Percentiles rank a stretch among this genome's conserved stretches.
phyloP scores from a whole-genome alignment of 2,888 invertebrate species.

The Drosophila recens region DNA sequence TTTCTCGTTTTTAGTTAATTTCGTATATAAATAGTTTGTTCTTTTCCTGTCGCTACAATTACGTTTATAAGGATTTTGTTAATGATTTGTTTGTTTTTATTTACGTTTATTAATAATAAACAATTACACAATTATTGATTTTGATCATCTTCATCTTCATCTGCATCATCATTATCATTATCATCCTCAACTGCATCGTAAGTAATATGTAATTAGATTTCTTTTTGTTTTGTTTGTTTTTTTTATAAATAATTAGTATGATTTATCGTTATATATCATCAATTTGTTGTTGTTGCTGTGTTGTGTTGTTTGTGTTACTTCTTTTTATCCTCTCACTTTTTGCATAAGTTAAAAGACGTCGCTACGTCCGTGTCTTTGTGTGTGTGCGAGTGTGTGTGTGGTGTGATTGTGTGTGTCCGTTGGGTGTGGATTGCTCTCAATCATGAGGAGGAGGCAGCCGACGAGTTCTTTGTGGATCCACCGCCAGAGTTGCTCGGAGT shows the following conservation, averaged over 20 bases:
- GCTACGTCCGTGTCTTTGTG: slow-evolving; percentile 55
- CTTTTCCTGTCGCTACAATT: slow-evolving; percentile 45
- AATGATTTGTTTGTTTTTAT: slow-evolving; percentile 28
- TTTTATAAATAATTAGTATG: slow-evolving; percentile 73
- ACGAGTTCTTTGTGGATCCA: slow-evolving; percentile 83
- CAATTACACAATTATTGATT: slow-evolving; percentile 58
- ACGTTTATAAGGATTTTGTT: slow-evolving; percentile 19
- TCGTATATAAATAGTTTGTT: slow-evolving; percentile 72
- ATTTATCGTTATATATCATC: slow-evolving; percentile 53
- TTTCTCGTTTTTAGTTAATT: slow-evolving; percentile 35
- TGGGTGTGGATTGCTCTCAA: slow-evolving; percentile 58
- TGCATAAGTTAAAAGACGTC: slow-evolving; percentile 42
- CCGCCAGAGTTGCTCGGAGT: slow-evolving; percentile 72
- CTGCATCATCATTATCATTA: slow-evolving; percentile 14
- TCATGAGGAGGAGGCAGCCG: slow-evolving; percentile 83
- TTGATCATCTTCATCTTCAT: slow-evolving; percentile 18
- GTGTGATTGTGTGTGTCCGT: slow-evolving; percentile 30
- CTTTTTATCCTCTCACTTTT: slow-evolving; percentile 38
- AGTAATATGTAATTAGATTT: slow-evolving; percentile 51
- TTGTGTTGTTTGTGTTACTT: slow-evolving; percentile 5
- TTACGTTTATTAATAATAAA: slow-evolving; percentile 53
- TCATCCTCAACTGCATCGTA: slow-evolving; percentile 11
- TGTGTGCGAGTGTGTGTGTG: slow-evolving; percentile 50
- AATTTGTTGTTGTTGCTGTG: slow-evolving; percentile 18
- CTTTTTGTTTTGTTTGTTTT: slow-evolving; percentile 25